Evolutionary conservation across 2,888 invertebrate genomes (phyloP).

Genomic region (Congeria kusceri): DNA sequence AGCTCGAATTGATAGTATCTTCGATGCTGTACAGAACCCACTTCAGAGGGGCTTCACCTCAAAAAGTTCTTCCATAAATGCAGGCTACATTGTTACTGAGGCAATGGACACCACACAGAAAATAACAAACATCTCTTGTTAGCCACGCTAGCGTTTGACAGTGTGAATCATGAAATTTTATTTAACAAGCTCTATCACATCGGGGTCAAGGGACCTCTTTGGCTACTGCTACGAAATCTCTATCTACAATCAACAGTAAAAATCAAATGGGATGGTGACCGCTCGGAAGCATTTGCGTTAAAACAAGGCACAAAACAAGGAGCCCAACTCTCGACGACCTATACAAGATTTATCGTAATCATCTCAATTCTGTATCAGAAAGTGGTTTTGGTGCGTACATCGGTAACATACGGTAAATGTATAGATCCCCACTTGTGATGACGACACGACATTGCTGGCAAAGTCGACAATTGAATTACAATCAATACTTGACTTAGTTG

Average conservation of each 20-base stretch:
- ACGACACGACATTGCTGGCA: constrained; percentile 7
- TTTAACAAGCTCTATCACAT: constrained; percentile 21
- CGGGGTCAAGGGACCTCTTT: neutral
- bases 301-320: constrained; percentile 14
- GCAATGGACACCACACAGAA: neutral
- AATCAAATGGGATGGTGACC: neutral
- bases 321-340: constrained; percentile 2
- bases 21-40: constrained; percentile 5
- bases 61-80: constrained; percentile 10
- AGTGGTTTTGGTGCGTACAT: constrained; percentile 7
- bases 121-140: neutral
- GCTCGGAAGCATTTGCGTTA: neutral
- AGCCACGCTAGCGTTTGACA: constrained; percentile 14
- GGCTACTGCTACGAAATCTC: constrained; percentile 3
- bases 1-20: neutral
- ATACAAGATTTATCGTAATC: constrained; percentile 10
- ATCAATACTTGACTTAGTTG: neutral
- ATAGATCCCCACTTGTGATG: too few species aligned
- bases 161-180: constrained; percentile 1
- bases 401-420: neutral
- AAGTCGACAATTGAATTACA: too few species aligned
- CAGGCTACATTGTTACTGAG: constrained; percentile 13
- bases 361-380: neutral
- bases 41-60: constrained; percentile 16
- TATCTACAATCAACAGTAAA: neutral